These are phyloP conservation scores for Perccottus glenii DNA, from an alignment of 2,113 vertebrate species.

Conservation along the genomic window DNA sequence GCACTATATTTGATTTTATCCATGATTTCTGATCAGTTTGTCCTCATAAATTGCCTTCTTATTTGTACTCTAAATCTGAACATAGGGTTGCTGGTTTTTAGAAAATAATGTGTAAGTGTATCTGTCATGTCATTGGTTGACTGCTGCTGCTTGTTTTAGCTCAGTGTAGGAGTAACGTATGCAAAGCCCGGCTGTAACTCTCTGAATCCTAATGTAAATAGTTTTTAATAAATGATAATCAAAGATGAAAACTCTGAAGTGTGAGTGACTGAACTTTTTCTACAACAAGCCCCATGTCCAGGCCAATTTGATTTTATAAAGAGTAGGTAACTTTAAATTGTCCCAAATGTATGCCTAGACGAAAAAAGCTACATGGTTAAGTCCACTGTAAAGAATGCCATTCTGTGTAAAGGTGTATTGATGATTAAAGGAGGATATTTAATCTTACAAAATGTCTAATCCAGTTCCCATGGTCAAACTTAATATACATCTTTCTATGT, in stretches of 20 bases:
- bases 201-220: slow-evolving; percentile 50
- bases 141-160: not conserved
- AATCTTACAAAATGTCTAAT: too few species aligned
- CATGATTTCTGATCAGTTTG: not conserved
- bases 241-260: not conserved
- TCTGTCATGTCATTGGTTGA: not conserved
- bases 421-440: too few species aligned
- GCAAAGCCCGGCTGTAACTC: slow-evolving; percentile 8
- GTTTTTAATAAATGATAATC: slow-evolving; percentile 66
- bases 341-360: too few species aligned
- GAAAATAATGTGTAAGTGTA: not conserved
- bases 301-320: too few species aligned
- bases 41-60: slow-evolving; percentile 16
- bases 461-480: too few species aligned
- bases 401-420: too few species aligned
- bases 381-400: too few species aligned
- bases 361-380: too few species aligned
- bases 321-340: too few species aligned
- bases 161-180: not conserved
- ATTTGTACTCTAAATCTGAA: not conserved
- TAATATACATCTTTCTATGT: too few species aligned
- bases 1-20: too few species aligned
- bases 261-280: not conserved
- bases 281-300: too few species aligned
- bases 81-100: not conserved